A percentile compares a stretch with the other conserved stretches of the same genome.
These are phyloP conservation scores for Fistularia commersonii DNA, from an alignment of 2,797 vertebrate species.

Conservation along the genomic window DNA sequence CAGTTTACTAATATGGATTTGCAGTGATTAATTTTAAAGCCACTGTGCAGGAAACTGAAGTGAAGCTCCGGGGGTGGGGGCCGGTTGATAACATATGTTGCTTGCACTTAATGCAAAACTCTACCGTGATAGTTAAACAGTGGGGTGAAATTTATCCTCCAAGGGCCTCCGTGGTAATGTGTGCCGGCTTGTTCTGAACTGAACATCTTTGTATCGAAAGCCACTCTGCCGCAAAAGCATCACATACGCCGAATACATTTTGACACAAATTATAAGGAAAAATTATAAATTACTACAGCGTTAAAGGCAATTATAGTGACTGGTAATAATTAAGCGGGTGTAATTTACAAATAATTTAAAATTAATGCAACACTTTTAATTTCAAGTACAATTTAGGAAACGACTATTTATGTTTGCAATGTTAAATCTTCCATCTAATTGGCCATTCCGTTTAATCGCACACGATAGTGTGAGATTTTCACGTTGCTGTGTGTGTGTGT, in stretches of 20 bases:
- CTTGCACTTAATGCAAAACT: constrained; percentile 49
- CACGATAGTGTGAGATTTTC: background rate
- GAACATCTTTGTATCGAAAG: constrained; percentile 48
- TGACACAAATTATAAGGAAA: constrained; percentile 27
- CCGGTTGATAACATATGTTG: constrained; percentile 60
- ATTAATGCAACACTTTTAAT: constrained; percentile 22
- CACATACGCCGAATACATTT: constrained; percentile 15
- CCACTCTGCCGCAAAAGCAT: constrained; percentile 29
- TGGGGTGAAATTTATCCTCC: constrained; percentile 60
- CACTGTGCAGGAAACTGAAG: constrained; percentile 53
- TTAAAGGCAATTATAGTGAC: constrained; percentile 24
- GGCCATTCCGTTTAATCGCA: constrained; percentile 12
- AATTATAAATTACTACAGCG: constrained; percentile 15
- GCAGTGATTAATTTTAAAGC: constrained; percentile 56
- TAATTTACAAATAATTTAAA: constrained; percentile 18
- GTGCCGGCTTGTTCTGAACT: constrained; percentile 63
- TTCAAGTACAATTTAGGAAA: constrained; percentile 21
- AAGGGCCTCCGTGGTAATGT: constrained; percentile 66
- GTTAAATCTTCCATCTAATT: constrained; percentile 17
- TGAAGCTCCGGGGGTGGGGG: constrained; percentile 41
- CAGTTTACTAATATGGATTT: constrained; percentile 31
- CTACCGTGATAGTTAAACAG: constrained; percentile 61
- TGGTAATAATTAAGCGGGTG: constrained; percentile 17
- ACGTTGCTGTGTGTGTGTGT: constrained; percentile 3
- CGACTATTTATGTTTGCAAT: constrained; percentile 20